Conservation (phyloP, 2,797 vertebrate genomes). For the Sternarchorhynchus goeldii region DNA sequence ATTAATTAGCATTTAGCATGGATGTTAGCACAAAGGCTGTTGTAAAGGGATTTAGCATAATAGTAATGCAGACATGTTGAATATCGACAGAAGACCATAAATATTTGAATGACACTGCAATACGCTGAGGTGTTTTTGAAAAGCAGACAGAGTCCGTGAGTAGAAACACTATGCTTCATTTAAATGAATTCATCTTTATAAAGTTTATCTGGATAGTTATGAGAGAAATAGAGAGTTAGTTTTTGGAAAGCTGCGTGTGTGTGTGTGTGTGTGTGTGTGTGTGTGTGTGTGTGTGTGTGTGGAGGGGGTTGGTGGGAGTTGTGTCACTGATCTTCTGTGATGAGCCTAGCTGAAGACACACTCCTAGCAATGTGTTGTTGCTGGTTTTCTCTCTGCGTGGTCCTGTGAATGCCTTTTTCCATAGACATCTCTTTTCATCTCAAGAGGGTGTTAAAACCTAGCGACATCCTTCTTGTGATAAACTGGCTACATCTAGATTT, state of each 20-base stretch:
- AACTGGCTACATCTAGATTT: slow-evolving; percentile 45
- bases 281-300: too few species aligned
- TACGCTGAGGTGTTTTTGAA: slow-evolving; percentile 37
- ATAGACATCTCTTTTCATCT: slow-evolving; percentile 30
- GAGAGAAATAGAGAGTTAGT: too few species aligned
- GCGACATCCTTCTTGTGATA: slow-evolving; percentile 39
- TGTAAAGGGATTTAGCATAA: slow-evolving; percentile 52
- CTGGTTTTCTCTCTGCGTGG: slow-evolving; percentile 14
- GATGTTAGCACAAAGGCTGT: slow-evolving; percentile 31
- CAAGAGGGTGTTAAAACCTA: slow-evolving; percentile 37
- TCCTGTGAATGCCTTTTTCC: slow-evolving; percentile 21
- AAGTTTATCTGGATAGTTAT: neutral
- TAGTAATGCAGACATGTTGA: slow-evolving; percentile 35
- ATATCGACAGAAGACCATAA: slow-evolving; percentile 38
- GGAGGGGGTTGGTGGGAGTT: too few species aligned
- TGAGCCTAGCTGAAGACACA: too few species aligned
- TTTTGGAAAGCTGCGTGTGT: slow-evolving; percentile 21
- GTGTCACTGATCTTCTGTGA: too few species aligned
- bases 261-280: neutral
- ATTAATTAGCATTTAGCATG: slow-evolving; percentile 51
- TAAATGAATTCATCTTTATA: neutral
- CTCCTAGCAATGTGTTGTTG: slow-evolving; percentile 30
- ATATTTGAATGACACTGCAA: slow-evolving; percentile 17
- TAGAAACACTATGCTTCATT: slow-evolving; percentile 12
- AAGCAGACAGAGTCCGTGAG: neutral